A percentile compares a stretch with the other conserved stretches of the same genome.
These are phyloP conservation scores for Semnornis frantzii DNA, from an alignment of 2,113 vertebrate genomes.

Conservation along the genomic window DNA sequence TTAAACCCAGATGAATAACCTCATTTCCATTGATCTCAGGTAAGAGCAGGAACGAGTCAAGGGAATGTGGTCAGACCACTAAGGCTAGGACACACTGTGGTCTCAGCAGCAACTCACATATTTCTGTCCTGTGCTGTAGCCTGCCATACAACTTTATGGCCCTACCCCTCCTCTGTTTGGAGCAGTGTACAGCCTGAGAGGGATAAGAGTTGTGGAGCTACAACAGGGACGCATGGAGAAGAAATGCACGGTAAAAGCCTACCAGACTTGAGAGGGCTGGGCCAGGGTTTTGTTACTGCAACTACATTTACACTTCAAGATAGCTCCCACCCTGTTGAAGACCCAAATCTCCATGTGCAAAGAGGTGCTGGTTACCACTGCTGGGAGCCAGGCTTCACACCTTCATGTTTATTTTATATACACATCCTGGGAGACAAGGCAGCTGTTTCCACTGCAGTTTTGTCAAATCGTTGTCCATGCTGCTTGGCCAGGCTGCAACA, in stretches of 20 bases:
- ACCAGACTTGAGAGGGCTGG: background rate
- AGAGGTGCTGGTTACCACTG: background rate
- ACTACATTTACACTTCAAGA: background rate
- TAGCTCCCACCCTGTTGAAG: background rate
- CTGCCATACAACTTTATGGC: background rate
- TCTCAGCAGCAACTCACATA: background rate
- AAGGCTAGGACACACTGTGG: background rate
- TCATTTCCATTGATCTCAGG: background rate
- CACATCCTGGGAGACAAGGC: background rate
- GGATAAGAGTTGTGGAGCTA: background rate
- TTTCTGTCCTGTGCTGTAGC: background rate
- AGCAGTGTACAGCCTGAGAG: background rate
- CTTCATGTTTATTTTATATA: conserved; percentile 62
- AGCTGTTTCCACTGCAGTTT: background rate
- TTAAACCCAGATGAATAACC: background rate
- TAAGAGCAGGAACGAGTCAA: background rate
- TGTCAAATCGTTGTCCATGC: conserved; percentile 2
- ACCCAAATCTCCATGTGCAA: background rate
- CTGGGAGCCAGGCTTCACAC: background rate
- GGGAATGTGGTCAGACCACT: background rate
- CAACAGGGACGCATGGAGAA: background rate
- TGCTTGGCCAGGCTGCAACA: background rate
- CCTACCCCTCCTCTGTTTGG: background rate
- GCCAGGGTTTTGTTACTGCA: background rate
- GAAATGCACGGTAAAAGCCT: background rate